These are phyloP conservation scores for Otolemur garnettii DNA, from an alignment of 2,113 vertebrate species.

Conservation along the genomic window DNA sequence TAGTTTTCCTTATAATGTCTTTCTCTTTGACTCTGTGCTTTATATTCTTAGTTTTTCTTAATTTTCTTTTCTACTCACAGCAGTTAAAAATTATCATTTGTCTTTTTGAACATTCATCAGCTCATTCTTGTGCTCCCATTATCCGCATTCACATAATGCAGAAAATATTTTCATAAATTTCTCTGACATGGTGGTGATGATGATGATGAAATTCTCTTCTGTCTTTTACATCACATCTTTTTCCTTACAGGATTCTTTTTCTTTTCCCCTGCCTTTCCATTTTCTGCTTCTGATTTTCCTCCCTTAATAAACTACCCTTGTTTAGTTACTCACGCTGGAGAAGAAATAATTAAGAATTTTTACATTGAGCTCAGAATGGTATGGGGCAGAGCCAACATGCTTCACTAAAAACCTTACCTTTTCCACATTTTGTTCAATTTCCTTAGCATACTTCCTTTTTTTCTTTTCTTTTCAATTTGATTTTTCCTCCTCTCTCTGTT, in stretches of 20 bases:
- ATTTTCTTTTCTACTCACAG: slow-evolving; percentile 42
- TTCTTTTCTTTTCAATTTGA: not conserved
- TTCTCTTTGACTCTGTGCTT: slow-evolving; percentile 1
- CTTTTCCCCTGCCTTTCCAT: not conserved
- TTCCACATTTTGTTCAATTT: not conserved
- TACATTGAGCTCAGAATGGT: not conserved
- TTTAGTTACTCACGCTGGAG: not conserved
- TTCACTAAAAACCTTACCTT: not conserved
- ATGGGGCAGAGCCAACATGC: not conserved
- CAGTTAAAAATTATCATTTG: not conserved
- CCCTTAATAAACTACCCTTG: not conserved
- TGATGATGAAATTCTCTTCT: not conserved
- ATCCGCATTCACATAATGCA: not conserved
- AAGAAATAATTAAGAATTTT: not conserved
- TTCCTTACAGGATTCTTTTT: not conserved
- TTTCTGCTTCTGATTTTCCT: not conserved
- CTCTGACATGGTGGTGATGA: not conserved
- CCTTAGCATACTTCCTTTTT: not conserved
- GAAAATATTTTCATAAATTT: not conserved
- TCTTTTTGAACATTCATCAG: slow-evolving; percentile 40
- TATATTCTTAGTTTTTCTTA: slow-evolving; percentile 43
- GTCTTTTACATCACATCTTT: not conserved
- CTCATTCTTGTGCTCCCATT: not conserved
- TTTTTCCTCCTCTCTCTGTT: not conserved
- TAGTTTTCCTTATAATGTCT: slow-evolving; percentile 26